Conservation (phyloP, 2,797 vertebrate species). For the Pangasius mekongensis region DNA sequence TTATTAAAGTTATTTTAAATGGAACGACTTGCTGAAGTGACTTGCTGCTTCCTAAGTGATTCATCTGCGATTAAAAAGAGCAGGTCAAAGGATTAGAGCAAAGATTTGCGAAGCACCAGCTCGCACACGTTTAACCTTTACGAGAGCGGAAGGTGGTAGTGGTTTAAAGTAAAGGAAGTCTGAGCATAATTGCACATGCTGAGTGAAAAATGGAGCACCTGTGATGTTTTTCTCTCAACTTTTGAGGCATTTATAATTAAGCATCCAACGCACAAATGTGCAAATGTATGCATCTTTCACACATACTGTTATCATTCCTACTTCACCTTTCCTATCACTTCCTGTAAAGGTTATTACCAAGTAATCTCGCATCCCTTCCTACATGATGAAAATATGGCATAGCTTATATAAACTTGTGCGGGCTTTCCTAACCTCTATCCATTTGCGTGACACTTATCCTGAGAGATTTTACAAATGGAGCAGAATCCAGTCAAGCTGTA, state of each 20-base stretch:
- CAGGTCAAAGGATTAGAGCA: slow-evolving; percentile 1
- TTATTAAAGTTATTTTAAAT: neutral
- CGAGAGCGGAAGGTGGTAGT: neutral
- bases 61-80: neutral
- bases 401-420: neutral
- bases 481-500: too few relatives aligned
- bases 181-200: neutral
- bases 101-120: neutral
- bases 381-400: neutral
- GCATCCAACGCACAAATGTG: neutral
- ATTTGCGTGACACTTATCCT: too few relatives aligned
- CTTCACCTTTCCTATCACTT: neutral
- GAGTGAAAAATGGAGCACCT: neutral
- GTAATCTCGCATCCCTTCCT: neutral
- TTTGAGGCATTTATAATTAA: neutral
- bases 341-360: neutral
- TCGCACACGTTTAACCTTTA: slow-evolving; percentile 18
- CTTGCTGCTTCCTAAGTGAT: neutral
- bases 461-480: too few relatives aligned
- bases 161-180: neutral
- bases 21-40: too few relatives aligned
- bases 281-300: neutral
- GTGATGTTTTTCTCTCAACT: neutral
- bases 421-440: too few relatives aligned
- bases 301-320: neutral